Evolutionary conservation across 1,140 invertebrate species (phyloP).

Genomic region (Asbolus verrucosus): DNA sequence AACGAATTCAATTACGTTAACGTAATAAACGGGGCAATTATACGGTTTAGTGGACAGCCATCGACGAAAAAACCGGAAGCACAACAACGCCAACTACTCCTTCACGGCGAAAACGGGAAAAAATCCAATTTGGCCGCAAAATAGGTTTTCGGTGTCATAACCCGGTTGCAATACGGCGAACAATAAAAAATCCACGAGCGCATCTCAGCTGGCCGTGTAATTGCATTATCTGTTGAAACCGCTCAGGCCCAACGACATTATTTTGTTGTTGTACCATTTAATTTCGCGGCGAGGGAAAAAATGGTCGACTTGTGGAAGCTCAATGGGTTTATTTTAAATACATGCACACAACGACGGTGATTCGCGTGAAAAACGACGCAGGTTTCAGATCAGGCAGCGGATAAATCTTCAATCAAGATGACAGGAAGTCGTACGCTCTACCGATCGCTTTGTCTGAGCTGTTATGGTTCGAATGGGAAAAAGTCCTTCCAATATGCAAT

Average conservation of each 20-base stretch:
- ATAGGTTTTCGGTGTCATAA: no score
- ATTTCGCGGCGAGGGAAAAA: no score
- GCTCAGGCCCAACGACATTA: no score
- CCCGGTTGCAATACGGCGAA: no score
- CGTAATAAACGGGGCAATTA: conserved; percentile 36
- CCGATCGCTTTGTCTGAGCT: not conserved
- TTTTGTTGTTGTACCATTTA: no score
- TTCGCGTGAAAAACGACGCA: conserved; percentile 22
- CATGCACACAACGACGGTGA: no score
- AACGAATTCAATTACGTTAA: conserved; percentile 42
- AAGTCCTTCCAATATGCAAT: not conserved
- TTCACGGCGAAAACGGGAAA: no score
- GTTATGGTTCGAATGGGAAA: conserved; percentile 5
- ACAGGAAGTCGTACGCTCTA: conserved; percentile 7
- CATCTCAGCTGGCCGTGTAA: no score
- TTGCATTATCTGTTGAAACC: conserved; percentile 17
- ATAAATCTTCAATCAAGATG: not conserved
- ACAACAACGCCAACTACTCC: not conserved
- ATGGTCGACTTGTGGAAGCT: no score
- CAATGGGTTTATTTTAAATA: no score
- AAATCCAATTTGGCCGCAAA: no score
- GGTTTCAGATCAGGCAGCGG: not conserved
- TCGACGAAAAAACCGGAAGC: not conserved
- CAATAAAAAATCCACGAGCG: no score
- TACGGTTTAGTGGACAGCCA: not conserved